Conservation (phyloP, 2,888 invertebrate species). For the Sisyra terminalis region DNA sequence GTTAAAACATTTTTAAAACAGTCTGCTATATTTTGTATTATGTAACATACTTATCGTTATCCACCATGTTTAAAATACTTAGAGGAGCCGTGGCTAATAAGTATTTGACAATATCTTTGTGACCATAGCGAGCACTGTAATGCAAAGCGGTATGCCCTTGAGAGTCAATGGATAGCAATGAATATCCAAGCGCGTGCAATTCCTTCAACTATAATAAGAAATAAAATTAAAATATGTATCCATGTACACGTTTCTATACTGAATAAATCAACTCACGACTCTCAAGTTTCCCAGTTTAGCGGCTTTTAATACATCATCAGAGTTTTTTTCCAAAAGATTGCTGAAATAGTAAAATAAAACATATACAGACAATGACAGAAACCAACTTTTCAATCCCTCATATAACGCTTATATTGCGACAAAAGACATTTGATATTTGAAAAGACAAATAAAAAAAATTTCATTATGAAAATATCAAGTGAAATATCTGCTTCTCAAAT, state of each 20-base stretch:
- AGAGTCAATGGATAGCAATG: constrained; percentile 64
- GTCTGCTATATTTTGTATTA: neutral
- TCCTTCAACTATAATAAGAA: constrained; percentile 50
- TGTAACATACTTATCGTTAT: constrained; percentile 56
- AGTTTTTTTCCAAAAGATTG: constrained; percentile 65
- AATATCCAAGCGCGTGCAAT: constrained; percentile 68
- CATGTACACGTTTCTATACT: neutral
- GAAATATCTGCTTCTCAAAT: too few relatives aligned
- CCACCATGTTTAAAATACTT: constrained; percentile 70
- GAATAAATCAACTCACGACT: constrained; percentile 35
- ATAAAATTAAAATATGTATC: neutral
- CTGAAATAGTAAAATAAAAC: constrained; percentile 32
- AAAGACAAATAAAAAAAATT: too few relatives aligned
- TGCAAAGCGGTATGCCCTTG: constrained; percentile 83
- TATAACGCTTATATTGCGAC: too few relatives aligned
- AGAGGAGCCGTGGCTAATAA: constrained; percentile 73
- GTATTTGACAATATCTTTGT: constrained; percentile 80
- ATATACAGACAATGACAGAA: constrained; percentile 1
- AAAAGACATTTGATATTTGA: too few relatives aligned
- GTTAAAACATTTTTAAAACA: neutral
- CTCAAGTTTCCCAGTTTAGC: constrained; percentile 69
- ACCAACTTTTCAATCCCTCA: too few relatives aligned
- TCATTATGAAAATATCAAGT: too few relatives aligned
- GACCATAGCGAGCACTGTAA: constrained; percentile 72
- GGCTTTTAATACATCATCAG: constrained; percentile 65